phyloP scores from a whole-genome alignment of 2,113 vertebrate species.

The Zosterops japonicus region DNA sequence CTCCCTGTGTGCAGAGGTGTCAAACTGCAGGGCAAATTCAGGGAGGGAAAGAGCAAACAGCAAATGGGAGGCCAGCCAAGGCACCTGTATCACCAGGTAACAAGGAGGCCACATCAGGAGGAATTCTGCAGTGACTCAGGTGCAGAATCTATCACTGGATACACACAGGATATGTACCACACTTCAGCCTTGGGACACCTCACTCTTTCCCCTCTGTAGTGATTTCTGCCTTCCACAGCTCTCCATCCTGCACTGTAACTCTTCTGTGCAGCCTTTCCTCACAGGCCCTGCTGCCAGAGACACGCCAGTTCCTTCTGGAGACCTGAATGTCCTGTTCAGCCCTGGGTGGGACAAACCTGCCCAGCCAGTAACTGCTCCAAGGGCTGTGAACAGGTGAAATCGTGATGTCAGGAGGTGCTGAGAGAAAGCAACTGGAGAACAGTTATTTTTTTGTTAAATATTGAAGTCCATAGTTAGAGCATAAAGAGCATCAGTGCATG shows the following conservation, averaged over 20 bases:
- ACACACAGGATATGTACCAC: accelerated
- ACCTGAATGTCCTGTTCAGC: not conserved
- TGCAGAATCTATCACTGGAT: accelerated
- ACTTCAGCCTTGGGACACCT: not conserved
- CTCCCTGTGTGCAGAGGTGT: not conserved
- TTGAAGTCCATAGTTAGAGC: not conserved
- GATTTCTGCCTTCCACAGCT: not conserved
- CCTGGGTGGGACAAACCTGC: constrained; percentile 33
- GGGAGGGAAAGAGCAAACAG: constrained; percentile 24
- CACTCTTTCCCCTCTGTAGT: not conserved
- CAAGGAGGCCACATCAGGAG: not conserved
- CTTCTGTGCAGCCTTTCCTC: not conserved
- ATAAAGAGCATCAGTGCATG: not conserved
- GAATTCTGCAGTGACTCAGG: not conserved
- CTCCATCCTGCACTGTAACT: not conserved
- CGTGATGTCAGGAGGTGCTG: not conserved
- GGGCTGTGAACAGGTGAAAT: not conserved
- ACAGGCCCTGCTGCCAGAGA: not conserved
- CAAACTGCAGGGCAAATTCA: not conserved
- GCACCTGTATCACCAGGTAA: not conserved
- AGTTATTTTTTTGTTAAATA: not conserved
- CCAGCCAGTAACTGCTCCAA: not conserved
- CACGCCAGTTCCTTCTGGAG: not conserved
- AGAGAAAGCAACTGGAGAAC: not conserved
- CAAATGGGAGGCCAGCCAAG: not conserved